phyloP scores from a whole-genome alignment of 1,140 invertebrate species.

The Pachyrhynchus sulphureomaculatus region DNA sequence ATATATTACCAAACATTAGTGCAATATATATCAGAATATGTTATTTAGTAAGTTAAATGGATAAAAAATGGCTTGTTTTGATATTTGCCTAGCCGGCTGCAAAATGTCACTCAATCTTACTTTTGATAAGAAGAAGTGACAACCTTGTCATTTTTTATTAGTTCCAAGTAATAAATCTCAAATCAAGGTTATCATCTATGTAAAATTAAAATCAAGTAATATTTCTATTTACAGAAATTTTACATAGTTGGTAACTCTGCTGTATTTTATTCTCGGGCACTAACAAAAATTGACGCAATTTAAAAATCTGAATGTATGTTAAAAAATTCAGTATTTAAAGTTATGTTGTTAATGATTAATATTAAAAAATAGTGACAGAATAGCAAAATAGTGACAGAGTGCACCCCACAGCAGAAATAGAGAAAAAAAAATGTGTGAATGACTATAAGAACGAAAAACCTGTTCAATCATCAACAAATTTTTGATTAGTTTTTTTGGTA shows the following conservation, averaged over 20 bases:
- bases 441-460: constrained; percentile 32
- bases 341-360: constrained; percentile 38
- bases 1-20: too few species aligned
- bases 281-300: background rate
- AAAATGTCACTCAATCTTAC: constrained; percentile 1
- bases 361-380: constrained; percentile 50
- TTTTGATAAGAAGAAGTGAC: background rate
- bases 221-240: too few species aligned
- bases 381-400: constrained; percentile 48
- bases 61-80: background rate
- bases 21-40: too few species aligned
- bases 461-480: constrained; percentile 23
- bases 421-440: constrained; percentile 32
- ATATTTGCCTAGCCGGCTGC: constrained; percentile 4
- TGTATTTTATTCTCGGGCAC: too few species aligned
- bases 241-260: too few species aligned
- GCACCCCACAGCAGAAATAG: constrained; percentile 49
- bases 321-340: background rate
- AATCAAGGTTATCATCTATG: too few species aligned
- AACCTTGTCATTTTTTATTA: background rate
- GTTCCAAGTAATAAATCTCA: too few species aligned
- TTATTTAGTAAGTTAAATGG: background rate
- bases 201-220: too few species aligned
- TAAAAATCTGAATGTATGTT: background rate
- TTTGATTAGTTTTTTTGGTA: background rate